Conservation (phyloP, 2,113 vertebrate species). For the Phaethornis superciliosus region DNA sequence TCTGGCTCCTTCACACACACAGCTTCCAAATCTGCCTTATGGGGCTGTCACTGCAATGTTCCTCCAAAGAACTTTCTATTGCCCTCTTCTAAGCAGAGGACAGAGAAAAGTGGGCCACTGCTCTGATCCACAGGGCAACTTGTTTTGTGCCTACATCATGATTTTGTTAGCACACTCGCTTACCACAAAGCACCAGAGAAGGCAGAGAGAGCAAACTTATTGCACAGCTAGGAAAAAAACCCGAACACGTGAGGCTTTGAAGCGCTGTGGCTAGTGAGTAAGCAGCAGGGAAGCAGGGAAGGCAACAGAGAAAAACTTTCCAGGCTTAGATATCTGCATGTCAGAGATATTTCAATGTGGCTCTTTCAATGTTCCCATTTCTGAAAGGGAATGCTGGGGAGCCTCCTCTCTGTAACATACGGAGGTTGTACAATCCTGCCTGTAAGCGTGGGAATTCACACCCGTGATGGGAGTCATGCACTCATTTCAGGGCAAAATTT, state of each 20-base stretch:
- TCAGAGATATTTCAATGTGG: not conserved
- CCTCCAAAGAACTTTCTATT: not conserved
- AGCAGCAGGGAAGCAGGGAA: not conserved
- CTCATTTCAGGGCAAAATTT: conserved; percentile 11
- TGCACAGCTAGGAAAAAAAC: not conserved
- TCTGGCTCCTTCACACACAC: not conserved
- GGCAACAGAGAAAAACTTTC: not conserved
- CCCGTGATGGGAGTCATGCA: not conserved
- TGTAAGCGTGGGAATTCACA: not conserved
- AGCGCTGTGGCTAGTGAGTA: not conserved
- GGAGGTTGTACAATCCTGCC: not conserved
- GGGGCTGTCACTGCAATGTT: not conserved
- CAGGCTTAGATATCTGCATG: not conserved
- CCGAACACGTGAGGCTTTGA: not conserved
- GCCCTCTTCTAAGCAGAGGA: not conserved
- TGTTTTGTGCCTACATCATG: not conserved
- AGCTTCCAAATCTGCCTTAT: not conserved
- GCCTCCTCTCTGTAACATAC: not conserved
- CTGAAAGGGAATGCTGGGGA: not conserved
- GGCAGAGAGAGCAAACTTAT: not conserved
- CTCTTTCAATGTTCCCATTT: not conserved
- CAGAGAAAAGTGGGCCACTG: not conserved
- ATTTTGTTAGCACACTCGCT: not conserved
- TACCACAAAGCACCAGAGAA: not conserved
- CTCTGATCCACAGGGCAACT: not conserved